These are phyloP conservation scores for Hybognathus amarus DNA, from an alignment of 2,797 vertebrate genomes.

Conservation along the genomic window DNA sequence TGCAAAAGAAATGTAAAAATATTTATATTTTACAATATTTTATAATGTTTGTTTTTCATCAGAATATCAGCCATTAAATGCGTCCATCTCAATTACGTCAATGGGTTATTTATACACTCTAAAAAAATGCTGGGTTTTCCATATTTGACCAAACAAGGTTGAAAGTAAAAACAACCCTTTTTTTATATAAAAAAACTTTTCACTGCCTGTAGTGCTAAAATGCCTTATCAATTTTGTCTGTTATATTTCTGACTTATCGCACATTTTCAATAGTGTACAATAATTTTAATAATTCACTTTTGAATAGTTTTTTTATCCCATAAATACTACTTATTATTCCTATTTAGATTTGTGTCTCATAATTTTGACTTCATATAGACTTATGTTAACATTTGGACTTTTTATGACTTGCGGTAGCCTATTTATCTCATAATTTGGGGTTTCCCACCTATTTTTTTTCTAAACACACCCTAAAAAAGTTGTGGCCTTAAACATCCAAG, in stretches of 20 bases:
- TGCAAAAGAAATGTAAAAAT: neutral
- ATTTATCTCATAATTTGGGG: neutral
- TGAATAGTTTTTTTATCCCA: neutral
- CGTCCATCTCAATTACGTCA: neutral
- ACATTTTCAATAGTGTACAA: too few species aligned
- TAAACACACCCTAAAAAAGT: too few species aligned
- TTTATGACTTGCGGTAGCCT: neutral
- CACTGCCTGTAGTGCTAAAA: neutral
- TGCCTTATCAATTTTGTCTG: neutral
- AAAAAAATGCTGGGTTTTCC: too few species aligned
- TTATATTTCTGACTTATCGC: neutral
- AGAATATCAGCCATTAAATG: neutral
- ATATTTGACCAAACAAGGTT: too few species aligned
- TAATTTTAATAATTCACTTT: neutral
- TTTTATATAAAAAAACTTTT: too few species aligned
- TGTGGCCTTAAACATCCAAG: too few species aligned
- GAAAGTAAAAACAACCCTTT: too few species aligned
- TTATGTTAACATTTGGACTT: neutral
- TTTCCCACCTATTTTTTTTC: neutral
- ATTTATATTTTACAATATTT: conserved; percentile 21
- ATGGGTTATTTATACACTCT: neutral
- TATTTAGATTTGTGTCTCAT: neutral
- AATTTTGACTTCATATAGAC: neutral
- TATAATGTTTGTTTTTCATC: conserved; percentile 8
- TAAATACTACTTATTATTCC: neutral